Percentiles rank a stretch among this genome's conserved stretches.
phyloP scores from a whole-genome alignment of 2,888 invertebrate genomes.

The Peribatodes rhomboidaria region DNA sequence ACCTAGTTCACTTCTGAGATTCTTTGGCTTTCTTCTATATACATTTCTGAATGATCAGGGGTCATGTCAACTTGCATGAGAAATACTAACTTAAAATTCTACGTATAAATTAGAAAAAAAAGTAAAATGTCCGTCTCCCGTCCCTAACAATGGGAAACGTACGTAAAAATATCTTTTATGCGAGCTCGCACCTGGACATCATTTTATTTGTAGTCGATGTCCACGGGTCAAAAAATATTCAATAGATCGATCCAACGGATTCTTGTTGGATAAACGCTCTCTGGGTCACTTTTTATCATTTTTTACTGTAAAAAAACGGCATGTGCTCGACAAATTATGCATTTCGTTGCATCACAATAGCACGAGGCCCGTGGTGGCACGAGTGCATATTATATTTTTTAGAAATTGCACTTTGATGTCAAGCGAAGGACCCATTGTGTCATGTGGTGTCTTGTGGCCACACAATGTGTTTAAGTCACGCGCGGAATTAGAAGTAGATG shows the following conservation, averaged over 20 bases:
- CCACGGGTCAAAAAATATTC: slow-evolving; percentile 81
- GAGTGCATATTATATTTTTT: slow-evolving; percentile 69
- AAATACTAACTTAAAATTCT: slow-evolving; percentile 12
- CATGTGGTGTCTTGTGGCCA: slow-evolving; percentile 66
- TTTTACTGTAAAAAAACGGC: slow-evolving; percentile 72
- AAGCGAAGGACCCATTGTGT: slow-evolving; percentile 69
- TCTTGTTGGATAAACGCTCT: slow-evolving; percentile 75
- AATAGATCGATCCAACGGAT: slow-evolving; percentile 76
- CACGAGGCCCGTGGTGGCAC: slow-evolving; percentile 67
- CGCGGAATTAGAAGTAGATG: slow-evolving; percentile 39
- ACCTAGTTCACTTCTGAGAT: not conserved
- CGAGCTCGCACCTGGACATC: slow-evolving; percentile 78
- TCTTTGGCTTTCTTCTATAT: not conserved
- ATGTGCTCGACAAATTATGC: slow-evolving; percentile 85
- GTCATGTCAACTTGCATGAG: slow-evolving; percentile 27
- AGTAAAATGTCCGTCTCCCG: slow-evolving; percentile 49
- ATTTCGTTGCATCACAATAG: slow-evolving; percentile 82
- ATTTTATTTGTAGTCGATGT: slow-evolving; percentile 71
- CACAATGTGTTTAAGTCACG: slow-evolving; percentile 56
- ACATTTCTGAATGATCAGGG: slow-evolving; percentile 9
- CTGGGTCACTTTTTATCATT: slow-evolving; percentile 80
- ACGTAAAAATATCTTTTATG: slow-evolving; percentile 69
- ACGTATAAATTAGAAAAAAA: slow-evolving; percentile 31
- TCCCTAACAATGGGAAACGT: slow-evolving; percentile 54
- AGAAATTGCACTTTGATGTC: slow-evolving; percentile 76